Conservation (phyloP, 2,888 invertebrate species). For the Anthoptus insignis region DNA sequence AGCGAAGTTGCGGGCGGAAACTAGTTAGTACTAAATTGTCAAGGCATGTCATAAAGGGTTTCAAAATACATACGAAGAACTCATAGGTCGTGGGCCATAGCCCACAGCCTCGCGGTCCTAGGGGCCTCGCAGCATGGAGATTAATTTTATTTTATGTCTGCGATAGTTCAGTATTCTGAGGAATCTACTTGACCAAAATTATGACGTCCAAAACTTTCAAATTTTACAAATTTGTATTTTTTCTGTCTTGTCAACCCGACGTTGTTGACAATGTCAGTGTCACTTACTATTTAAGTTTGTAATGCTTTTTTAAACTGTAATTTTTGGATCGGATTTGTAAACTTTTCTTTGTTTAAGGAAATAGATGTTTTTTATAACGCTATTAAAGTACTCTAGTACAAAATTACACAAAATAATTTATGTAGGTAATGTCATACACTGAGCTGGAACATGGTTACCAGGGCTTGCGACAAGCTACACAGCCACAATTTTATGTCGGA, state of each 20-base stretch:
- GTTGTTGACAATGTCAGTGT: background rate
- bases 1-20: too few relatives aligned
- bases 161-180: too few relatives aligned
- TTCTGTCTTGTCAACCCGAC: background rate
- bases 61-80: too few relatives aligned
- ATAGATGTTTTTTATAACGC: conserved; percentile 18
- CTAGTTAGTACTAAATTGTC: too few relatives aligned
- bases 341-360: conserved; percentile 22
- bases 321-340: conserved; percentile 22
- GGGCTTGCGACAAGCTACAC: conserved; percentile 91
- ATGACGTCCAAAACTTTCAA: too few relatives aligned
- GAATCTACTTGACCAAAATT: too few relatives aligned
- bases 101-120: too few relatives aligned
- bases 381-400: conserved; percentile 8
- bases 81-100: too few relatives aligned
- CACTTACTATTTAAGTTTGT: background rate
- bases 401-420: conserved; percentile 50
- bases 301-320: conserved; percentile 10
- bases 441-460: conserved; percentile 98
- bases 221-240: background rate
- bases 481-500: conserved; percentile 91
- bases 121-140: too few relatives aligned
- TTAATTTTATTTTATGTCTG: too few relatives aligned
- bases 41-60: too few relatives aligned
- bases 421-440: conserved; percentile 94